A percentile compares a stretch with the other conserved stretches of the same genome.
Conservation (phyloP, 2,888 invertebrate genomes). For the Drosophila longiperda region DNA sequence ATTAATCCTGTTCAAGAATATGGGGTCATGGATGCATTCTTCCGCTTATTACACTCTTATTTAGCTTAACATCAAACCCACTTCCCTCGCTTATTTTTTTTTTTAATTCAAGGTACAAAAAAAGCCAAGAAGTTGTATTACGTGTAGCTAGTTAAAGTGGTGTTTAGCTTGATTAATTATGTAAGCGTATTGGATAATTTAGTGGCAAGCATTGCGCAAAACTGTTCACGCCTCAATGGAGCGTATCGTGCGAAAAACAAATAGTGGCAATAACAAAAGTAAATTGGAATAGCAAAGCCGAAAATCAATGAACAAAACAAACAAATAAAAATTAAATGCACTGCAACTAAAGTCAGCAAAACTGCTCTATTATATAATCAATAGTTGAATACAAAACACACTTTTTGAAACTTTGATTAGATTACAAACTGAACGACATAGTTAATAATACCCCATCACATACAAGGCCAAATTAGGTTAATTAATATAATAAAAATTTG, state of each 20-base stretch:
- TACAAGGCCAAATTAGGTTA: not conserved
- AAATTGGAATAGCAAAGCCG: slow-evolving; percentile 20
- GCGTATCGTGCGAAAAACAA: slow-evolving; percentile 53
- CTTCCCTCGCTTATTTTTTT: not conserved
- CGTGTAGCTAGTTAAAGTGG: slow-evolving; percentile 19
- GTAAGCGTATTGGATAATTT: slow-evolving; percentile 53
- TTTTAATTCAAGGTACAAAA: not conserved
- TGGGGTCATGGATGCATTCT: not conserved
- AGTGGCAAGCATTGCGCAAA: slow-evolving; percentile 57
- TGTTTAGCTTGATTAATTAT: slow-evolving; percentile 39
- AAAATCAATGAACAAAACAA: slow-evolving; percentile 12
- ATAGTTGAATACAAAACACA: not conserved
- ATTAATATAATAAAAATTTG: not conserved
- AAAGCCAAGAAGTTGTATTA: slow-evolving; percentile 24
- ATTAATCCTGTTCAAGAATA: not conserved
- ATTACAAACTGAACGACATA: not conserved
- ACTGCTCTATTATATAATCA: slow-evolving; percentile 2
- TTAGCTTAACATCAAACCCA: not conserved
- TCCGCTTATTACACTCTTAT: not conserved
- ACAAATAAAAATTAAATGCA: not conserved
- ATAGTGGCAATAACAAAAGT: slow-evolving; percentile 21
- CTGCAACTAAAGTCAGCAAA: not conserved
- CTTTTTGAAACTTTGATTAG: not conserved
- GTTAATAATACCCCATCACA: not conserved
- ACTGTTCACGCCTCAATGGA: slow-evolving; percentile 72